phyloP scores from a whole-genome alignment of 2,113 vertebrate species.

The Mugil cephalus region DNA sequence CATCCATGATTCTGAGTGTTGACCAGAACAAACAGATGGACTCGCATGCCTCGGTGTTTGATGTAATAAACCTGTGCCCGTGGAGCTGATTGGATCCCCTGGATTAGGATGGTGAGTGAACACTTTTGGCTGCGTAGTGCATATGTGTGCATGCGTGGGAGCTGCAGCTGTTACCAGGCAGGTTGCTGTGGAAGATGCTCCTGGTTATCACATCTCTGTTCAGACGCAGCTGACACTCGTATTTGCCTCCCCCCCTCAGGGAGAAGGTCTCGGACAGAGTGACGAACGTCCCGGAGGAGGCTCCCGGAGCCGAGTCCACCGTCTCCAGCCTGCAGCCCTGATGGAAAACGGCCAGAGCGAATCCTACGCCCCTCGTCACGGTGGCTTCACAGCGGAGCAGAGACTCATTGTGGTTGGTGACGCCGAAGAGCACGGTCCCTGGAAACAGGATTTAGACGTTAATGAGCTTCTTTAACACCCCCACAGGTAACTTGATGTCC shows the following conservation, averaged over 20 bases:
- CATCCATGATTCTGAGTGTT: too few species aligned
- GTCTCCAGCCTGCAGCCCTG: not conserved
- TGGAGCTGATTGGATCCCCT: too few species aligned
- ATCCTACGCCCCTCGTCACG: conserved; percentile 14
- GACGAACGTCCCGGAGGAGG: fast-evolving
- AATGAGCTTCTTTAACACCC: not conserved
- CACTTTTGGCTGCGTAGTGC: too few species aligned
- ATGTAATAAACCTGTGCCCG: too few species aligned
- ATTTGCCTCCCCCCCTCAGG: not conserved
- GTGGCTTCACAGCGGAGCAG: conserved; percentile 58
- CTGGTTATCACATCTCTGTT: conserved; percentile 6
- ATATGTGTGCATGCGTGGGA: too few species aligned
- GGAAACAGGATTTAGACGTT: conserved; percentile 13
- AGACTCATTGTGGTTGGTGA: conserved; percentile 4
- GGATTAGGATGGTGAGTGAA: too few species aligned
- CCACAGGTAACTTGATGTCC: not conserved
- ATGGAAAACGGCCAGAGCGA: conserved; percentile 44
- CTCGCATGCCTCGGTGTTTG: too few species aligned
- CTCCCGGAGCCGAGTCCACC: not conserved
- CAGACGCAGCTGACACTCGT: conserved; percentile 66
- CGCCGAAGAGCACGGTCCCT: conserved; percentile 54
- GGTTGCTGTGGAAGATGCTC: conserved; percentile 6
- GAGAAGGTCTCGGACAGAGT: conserved; percentile 28
- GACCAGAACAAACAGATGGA: too few species aligned
- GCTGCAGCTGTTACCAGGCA: conserved; percentile 37